Conservation (phyloP, 1,140 invertebrate genomes). For the Vollenhovia emeryi region DNA sequence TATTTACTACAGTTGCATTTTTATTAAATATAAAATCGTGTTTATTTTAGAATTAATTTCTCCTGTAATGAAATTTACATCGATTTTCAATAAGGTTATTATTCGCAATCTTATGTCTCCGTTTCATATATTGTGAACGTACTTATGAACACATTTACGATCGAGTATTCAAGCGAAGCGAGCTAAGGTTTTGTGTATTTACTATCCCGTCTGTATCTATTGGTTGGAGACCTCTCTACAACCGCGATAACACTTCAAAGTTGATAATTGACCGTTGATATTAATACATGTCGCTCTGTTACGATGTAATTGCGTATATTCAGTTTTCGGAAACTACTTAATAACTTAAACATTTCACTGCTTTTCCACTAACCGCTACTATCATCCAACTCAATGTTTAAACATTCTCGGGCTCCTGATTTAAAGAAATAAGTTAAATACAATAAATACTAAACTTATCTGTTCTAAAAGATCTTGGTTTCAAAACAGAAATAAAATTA, state of each 20-base stretch:
- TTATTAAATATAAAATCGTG: neutral
- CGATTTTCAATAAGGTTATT: too few species aligned
- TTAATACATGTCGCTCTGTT: neutral
- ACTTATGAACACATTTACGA: neutral
- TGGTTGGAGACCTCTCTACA: neutral
- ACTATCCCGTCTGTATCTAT: neutral
- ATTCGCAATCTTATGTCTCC: neutral
- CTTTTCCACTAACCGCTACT: neutral
- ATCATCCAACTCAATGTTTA: too few species aligned
- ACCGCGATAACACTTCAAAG: neutral
- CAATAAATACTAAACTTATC: too few species aligned
- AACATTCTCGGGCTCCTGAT: too few species aligned
- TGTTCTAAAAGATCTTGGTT: too few species aligned
- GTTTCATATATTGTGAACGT: neutral
- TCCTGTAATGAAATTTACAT: too few species aligned
- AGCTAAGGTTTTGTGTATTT: conserved; percentile 9
- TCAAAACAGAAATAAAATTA: too few species aligned
- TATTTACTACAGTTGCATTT: neutral
- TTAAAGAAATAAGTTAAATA: too few species aligned
- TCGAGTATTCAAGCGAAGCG: neutral
- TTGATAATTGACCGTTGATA: neutral
- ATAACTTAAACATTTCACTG: neutral
- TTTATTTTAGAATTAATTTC: neutral
- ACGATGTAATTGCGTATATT: neutral
- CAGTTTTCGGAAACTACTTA: neutral